Conservation (phyloP, 2,888 invertebrate species). For the Drosophila recens region DNA sequence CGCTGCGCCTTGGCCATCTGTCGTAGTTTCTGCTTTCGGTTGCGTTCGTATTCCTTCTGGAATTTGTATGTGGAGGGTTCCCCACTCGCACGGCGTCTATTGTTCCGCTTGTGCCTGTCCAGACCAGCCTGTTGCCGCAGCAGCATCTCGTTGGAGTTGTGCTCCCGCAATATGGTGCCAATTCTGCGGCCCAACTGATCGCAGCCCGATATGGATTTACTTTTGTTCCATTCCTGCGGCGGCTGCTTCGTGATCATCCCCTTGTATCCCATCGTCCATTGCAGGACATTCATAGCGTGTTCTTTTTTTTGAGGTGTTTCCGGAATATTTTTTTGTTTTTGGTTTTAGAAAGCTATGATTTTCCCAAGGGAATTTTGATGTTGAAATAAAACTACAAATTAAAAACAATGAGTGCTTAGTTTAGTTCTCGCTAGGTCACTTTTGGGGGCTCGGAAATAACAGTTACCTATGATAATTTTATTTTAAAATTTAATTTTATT, state of each 20-base stretch:
- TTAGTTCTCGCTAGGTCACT: too few relatives aligned
- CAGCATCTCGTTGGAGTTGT: constrained; percentile 16
- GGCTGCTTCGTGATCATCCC: neutral
- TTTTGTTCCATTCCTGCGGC: neutral
- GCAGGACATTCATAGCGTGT: constrained; percentile 35
- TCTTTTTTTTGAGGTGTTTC: neutral
- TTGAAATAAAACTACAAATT: neutral
- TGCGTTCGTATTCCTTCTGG: constrained; percentile 38
- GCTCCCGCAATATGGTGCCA: constrained; percentile 41
- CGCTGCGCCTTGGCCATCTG: neutral
- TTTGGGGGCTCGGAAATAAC: too few relatives aligned
- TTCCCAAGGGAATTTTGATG: constrained; percentile 21
- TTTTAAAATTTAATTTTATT: too few relatives aligned
- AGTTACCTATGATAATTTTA: too few relatives aligned
- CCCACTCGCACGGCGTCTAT: neutral
- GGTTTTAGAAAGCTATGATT: neutral
- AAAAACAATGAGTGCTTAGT: neutral
- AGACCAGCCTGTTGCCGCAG: constrained; percentile 61
- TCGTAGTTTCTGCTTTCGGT: constrained; percentile 4
- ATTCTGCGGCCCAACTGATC: constrained; percentile 31
- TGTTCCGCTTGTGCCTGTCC: constrained; percentile 3
- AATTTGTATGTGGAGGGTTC: constrained; percentile 25
- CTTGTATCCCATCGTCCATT: constrained; percentile 30
- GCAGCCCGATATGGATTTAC: constrained; percentile 7
- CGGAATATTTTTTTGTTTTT: neutral